Conservation (phyloP, 1,140 invertebrate genomes). For the Onthophagus taurus region DNA sequence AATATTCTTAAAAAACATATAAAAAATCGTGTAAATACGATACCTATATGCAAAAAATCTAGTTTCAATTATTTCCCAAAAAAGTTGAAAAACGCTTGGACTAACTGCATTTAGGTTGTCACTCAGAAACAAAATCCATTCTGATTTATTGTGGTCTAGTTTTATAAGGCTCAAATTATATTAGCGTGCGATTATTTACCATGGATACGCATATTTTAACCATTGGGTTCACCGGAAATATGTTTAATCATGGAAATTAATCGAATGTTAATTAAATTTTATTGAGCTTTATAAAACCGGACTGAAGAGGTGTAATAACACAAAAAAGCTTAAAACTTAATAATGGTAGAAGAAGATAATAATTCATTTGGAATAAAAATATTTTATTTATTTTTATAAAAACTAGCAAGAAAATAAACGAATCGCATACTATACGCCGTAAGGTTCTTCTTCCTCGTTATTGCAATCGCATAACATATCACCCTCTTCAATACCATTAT, state of each 20-base stretch:
- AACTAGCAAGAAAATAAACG: not conserved
- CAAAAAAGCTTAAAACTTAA: too few relatives aligned
- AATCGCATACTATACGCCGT: not conserved
- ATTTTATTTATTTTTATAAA: not conserved
- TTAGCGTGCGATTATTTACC: too few relatives aligned
- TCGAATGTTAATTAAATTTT: not conserved
- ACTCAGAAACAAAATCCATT: not conserved
- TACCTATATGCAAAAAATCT: conserved; percentile 1
- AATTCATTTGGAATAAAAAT: too few relatives aligned
- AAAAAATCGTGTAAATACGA: not conserved
- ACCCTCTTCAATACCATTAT: not conserved
- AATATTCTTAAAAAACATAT: not conserved
- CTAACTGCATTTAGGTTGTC: conserved; percentile 4
- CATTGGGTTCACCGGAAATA: too few relatives aligned
- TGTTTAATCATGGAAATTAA: too few relatives aligned
- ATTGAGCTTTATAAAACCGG: not conserved
- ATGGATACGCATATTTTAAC: too few relatives aligned
- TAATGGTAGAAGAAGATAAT: too few relatives aligned
- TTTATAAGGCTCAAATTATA: too few relatives aligned
- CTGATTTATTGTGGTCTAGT: too few relatives aligned
- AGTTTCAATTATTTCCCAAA: not conserved
- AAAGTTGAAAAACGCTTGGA: not conserved
- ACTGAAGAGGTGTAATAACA: not conserved
- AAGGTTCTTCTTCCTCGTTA: conserved; percentile 1
- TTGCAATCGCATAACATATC: conserved; percentile 5